phyloP scores from a whole-genome alignment of 2,113 vertebrate genomes.

The Hymenochirus boettgeri region DNA sequence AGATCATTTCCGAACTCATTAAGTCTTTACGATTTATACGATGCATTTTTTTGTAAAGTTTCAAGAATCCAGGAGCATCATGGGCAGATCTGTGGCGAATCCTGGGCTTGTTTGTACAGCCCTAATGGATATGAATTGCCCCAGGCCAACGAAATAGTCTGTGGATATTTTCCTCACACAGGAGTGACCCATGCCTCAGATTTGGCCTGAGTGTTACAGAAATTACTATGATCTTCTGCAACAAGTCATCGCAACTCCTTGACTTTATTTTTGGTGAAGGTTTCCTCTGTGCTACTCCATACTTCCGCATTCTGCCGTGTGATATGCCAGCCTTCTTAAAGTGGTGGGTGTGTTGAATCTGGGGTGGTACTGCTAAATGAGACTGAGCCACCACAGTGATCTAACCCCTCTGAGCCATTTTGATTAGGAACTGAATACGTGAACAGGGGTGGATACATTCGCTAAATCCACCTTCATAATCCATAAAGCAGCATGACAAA shows the following conservation, averaged over 20 bases:
- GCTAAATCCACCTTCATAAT: slow-evolving; percentile 91
- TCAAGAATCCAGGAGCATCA: slow-evolving; percentile 80
- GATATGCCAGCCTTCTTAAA: slow-evolving; percentile 86
- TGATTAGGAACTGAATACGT: slow-evolving; percentile 73
- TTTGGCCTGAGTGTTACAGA: slow-evolving; percentile 63
- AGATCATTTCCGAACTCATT: slow-evolving; percentile 83
- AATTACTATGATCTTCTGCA: slow-evolving; percentile 67
- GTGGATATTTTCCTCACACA: slow-evolving; percentile 72
- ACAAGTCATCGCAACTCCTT: slow-evolving; percentile 80
- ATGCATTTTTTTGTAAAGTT: slow-evolving; percentile 93
- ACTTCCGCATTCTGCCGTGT: slow-evolving; percentile 74
- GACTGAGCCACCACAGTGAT: slow-evolving; percentile 65
- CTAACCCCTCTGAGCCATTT: slow-evolving; percentile 67
- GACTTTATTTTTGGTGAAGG: slow-evolving; percentile 74
- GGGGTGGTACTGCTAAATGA: slow-evolving; percentile 68
- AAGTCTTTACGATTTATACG: slow-evolving; percentile 87
- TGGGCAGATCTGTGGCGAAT: slow-evolving; percentile 75
- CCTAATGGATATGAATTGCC: slow-evolving; percentile 42
- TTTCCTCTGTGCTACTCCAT: slow-evolving; percentile 85
- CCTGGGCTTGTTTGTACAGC: slow-evolving; percentile 57
- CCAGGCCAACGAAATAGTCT: slow-evolving; percentile 56
- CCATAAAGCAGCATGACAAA: slow-evolving; percentile 84
- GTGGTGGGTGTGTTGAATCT: slow-evolving; percentile 71
- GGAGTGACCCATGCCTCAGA: slow-evolving; percentile 83
- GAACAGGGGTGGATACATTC: slow-evolving; percentile 77